Evolutionary conservation across 1,140 invertebrate genomes (phyloP), one percentile per base, ranked within the genome.

Genomic region (Drosophila jambulina): DNA sequence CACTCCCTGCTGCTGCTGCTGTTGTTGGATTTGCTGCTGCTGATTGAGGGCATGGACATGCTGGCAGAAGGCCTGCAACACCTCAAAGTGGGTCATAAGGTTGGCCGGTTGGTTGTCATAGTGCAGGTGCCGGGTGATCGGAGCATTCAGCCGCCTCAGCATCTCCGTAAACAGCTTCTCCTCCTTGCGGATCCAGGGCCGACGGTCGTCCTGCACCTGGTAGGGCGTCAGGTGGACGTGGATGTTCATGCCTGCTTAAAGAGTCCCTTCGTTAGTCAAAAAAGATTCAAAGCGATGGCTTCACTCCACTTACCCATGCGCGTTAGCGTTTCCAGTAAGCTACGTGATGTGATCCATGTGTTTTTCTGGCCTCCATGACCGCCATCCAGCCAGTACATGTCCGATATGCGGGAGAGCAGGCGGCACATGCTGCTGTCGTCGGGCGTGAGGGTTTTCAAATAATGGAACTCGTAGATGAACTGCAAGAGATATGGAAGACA

Each of bases 361-460:
- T 97, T 96, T 91, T 96, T 96, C 10, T 95, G 94, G 53, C 97
- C 97, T 42, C 95, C 95, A 93, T 98, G 97, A 0, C 97, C 97
- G 25, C 97, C 97, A 93, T 98, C 97, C 70, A 98, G 91, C 97
- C 97, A 98, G 93, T 96, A 97, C 94, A 98, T 96, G 67, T 95
- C 94, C 64, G 94, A 94, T 36, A 96, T 96, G 48, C 94, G 93
- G 21, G 93, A 93, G 4, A 96, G 94, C 59, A 96, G 93, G 48
- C 93, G 93, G 75, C 94, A 94, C 91, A 95, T 94, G 40, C 94
- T 94, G 67, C 91, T 92, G 78, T 95, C 94, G 42, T 95, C 94
- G 7, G 95, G 95, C 19, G 95, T 95, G 9, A 95, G 90, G 1
- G 95, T 95, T 92, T 95, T 95, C 23, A 95, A 93, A 92, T 96